phyloP scores from a whole-genome alignment of 2,888 invertebrate genomes.

The Villa cingulata region DNA sequence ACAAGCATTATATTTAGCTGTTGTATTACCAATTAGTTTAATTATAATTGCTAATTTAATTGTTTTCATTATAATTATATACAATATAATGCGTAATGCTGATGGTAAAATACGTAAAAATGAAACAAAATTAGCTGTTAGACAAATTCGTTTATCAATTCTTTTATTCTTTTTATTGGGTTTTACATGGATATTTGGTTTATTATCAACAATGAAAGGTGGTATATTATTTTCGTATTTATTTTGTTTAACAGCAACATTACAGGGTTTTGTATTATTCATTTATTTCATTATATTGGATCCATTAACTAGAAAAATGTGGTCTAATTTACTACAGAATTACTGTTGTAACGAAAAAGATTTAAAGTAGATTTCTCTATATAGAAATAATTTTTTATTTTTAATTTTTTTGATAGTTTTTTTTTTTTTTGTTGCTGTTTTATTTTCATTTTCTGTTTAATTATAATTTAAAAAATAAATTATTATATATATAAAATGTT shows the following conservation, averaged over 20 bases:
- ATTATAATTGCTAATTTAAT: constrained; percentile 41
- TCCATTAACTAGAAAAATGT: constrained; percentile 40
- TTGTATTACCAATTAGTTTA: constrained; percentile 41
- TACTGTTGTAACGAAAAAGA: not conserved
- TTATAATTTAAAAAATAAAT: no score
- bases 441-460: no score
- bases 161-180: constrained; percentile 48
- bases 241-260: constrained; percentile 47
- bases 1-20: constrained; percentile 37
- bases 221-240: constrained; percentile 44
- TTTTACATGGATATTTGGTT: constrained; percentile 47
- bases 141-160: constrained; percentile 43
- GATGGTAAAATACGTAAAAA: constrained; percentile 37
- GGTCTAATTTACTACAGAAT: constrained; percentile 24
- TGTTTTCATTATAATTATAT: constrained; percentile 42
- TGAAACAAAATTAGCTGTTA: constrained; percentile 22
- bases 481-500: no score
- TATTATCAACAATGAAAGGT: constrained; percentile 40
- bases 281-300: constrained; percentile 47
- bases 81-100: constrained; percentile 38
- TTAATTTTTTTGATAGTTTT: no score
- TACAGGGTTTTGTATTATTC: constrained; percentile 49
- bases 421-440: no score
- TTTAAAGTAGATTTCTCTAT: no score
- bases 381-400: no score